Evolutionary conservation across 1,140 invertebrate genomes (phyloP).

Genomic region (Caenorhabditis latens): DNA sequence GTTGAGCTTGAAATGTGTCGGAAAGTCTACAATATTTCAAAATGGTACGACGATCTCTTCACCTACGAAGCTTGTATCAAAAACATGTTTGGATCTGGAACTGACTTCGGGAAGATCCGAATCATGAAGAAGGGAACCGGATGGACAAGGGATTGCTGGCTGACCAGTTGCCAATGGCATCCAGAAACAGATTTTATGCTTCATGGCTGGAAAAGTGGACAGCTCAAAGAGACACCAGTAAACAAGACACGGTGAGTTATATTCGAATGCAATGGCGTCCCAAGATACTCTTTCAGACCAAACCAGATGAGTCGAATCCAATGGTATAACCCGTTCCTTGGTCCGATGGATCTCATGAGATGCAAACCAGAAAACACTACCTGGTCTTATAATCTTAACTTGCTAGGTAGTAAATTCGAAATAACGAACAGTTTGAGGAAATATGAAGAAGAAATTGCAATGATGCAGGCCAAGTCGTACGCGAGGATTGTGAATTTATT

Average conservation of each 20-base stretch:
- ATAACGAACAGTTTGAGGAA: too few species aligned
- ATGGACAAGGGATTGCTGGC: conserved; percentile 23
- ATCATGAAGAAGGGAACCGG: conserved; percentile 48
- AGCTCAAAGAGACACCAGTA: background rate
- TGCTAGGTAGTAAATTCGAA: background rate
- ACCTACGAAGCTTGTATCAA: conserved; percentile 21
- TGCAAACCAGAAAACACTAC: background rate
- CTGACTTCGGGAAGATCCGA: conserved; percentile 1
- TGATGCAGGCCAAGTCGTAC: too few species aligned
- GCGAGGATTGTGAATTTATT: too few species aligned
- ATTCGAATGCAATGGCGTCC: background rate
- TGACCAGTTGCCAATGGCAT: conserved; percentile 12
- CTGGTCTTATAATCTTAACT: background rate
- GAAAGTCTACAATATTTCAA: conserved; percentile 4
- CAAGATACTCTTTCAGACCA: background rate
- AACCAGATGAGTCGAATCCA: background rate
- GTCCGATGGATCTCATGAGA: background rate
- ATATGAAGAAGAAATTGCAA: too few species aligned
- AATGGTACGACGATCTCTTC: background rate
- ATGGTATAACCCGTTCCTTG: background rate
- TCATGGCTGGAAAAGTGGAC: conserved; percentile 41
- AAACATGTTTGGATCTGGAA: background rate
- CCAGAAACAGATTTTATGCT: conserved; percentile 44
- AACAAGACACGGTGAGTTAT: background rate
- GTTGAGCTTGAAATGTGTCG: background rate